phyloP scores from a whole-genome alignment of 1,140 invertebrate species.

The Caerostris extrusa region DNA sequence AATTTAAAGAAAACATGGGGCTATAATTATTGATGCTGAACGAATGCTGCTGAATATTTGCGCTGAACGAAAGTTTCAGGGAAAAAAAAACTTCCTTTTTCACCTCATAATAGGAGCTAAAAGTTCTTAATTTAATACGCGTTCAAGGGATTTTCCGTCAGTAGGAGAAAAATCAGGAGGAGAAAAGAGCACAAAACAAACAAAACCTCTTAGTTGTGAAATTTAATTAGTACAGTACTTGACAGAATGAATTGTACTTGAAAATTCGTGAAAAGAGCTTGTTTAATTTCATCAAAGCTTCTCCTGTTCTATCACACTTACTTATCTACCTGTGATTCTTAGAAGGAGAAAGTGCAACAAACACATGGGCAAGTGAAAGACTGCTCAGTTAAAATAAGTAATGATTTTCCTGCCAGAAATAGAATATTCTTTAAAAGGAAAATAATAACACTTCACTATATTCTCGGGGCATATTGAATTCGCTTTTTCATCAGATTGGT shows the following conservation, averaged over 20 bases:
- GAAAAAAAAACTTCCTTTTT: not conserved
- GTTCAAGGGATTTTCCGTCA: slow-evolving; percentile 20
- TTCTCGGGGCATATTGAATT: not conserved
- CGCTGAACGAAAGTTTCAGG: not conserved
- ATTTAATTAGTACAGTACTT: slow-evolving; percentile 48
- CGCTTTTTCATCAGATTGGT: too few species aligned
- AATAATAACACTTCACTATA: not conserved
- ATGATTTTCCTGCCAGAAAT: not conserved
- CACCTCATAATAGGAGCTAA: slow-evolving; percentile 16
- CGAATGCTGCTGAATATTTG: too few species aligned
- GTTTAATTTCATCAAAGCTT: slow-evolving; percentile 52
- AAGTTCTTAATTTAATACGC: slow-evolving; percentile 51
- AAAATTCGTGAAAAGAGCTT: slow-evolving; percentile 44
- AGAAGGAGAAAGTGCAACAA: slow-evolving; percentile 11
- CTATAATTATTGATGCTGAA: slow-evolving; percentile 35
- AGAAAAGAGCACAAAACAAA: slow-evolving; percentile 39
- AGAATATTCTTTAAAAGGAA: not conserved
- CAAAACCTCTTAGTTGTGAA: slow-evolving; percentile 35
- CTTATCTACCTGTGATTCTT: not conserved
- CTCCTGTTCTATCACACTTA: slow-evolving; percentile 9
- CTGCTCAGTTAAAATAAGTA: not conserved
- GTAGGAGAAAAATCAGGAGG: slow-evolving; percentile 1
- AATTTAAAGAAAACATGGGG: slow-evolving; percentile 13
- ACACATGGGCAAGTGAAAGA: not conserved
- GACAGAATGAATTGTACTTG: slow-evolving; percentile 46